A percentile compares a stretch with the other conserved stretches of the same genome.
Conservation (phyloP, 53 echinoderm and acorn worm genomes). For the Henricia sp. region DNA sequence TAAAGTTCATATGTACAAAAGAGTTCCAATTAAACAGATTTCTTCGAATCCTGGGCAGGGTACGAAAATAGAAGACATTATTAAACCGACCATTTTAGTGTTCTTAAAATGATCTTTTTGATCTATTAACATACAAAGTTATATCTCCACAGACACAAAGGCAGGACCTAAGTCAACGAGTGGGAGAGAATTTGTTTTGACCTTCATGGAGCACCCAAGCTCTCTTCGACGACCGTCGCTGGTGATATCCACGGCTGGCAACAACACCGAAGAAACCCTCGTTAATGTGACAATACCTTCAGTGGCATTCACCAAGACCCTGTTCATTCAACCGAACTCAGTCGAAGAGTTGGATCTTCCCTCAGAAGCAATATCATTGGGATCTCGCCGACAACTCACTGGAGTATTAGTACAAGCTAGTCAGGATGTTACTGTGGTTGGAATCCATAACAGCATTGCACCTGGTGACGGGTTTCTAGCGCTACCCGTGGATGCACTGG, state of each 20-base stretch:
- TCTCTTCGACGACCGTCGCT: conserved; percentile 23
- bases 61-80: too few relatives aligned
- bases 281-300: conserved; percentile 5
- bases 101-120: too few relatives aligned
- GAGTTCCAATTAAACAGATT: too few relatives aligned
- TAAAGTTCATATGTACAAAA: too few relatives aligned
- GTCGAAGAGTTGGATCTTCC: conserved; percentile 19
- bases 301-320: not conserved
- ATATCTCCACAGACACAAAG: conserved; percentile 19
- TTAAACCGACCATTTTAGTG: too few relatives aligned
- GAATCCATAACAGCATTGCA: conserved; percentile 28
- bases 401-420: conserved; percentile 31
- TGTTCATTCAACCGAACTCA: conserved; percentile 13
- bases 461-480: conserved; percentile 59
- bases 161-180: not conserved
- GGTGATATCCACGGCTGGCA: not conserved
- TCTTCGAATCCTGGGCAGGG: too few relatives aligned
- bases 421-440: conserved; percentile 7
- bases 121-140: too few relatives aligned
- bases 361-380: conserved; percentile 1
- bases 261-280: not conserved
- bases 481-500: conserved; percentile 52
- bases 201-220: conserved; percentile 33
- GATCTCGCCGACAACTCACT: conserved; percentile 15
- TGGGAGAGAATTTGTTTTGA: conserved; percentile 24